Evolutionary conservation across 2,888 invertebrate genomes (phyloP).

Genomic region (Fabriciana adippe): DNA sequence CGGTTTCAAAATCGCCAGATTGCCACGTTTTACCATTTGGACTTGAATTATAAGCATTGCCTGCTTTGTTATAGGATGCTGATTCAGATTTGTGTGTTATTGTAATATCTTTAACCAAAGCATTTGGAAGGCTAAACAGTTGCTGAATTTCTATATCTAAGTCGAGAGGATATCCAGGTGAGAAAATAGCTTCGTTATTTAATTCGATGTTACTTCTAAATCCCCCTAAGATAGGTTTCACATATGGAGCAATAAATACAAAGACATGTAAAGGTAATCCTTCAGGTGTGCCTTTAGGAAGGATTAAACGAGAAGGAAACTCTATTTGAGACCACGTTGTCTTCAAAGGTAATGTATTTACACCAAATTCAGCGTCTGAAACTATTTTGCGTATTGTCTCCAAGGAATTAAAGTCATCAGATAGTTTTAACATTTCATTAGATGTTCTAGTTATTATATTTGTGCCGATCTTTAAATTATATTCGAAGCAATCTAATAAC

Average conservation of each 20-base stretch:
- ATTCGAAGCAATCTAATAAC: conserved; percentile 82
- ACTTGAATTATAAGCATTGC: conserved; percentile 37
- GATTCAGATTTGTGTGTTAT: conserved; percentile 58
- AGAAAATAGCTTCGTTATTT: conserved; percentile 61
- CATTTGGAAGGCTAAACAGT: conserved; percentile 65
- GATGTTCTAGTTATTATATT: conserved; percentile 85
- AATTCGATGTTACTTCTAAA: conserved; percentile 66
- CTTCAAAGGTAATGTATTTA: conserved; percentile 76
- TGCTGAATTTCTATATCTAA: conserved; percentile 79
- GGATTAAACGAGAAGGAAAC: conserved; percentile 85
- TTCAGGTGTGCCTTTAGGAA: conserved; percentile 86
- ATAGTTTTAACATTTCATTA: conserved; percentile 81
- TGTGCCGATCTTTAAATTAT: conserved; percentile 82
- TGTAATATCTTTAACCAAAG: conserved; percentile 60
- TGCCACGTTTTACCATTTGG: conserved; percentile 35
- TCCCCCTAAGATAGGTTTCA: conserved; percentile 55
- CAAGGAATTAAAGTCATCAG: conserved; percentile 84
- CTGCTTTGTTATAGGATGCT: conserved; percentile 37
- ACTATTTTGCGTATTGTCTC: conserved; percentile 83
- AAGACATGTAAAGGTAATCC: conserved; percentile 86
- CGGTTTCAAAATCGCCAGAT: conserved; percentile 36
- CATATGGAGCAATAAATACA: conserved; percentile 82
- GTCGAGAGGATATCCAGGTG: conserved; percentile 89
- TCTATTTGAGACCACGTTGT: conserved; percentile 80
- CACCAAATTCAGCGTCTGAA: conserved; percentile 79